Base-by-base conservation (phyloP, 53 echinoderm and acorn worm species). In the Patiria pectinifera region DNA sequence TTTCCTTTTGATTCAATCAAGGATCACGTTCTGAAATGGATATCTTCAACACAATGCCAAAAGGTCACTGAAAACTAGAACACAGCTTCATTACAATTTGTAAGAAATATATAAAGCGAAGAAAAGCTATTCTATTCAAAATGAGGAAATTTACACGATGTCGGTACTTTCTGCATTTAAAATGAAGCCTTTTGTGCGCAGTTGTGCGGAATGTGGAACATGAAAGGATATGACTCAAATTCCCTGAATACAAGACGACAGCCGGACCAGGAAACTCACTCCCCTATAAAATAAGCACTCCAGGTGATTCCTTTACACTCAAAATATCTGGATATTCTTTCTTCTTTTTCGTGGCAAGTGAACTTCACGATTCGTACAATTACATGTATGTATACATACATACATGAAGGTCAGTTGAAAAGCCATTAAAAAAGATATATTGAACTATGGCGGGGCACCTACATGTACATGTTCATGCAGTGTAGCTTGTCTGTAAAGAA, bases 141-240 rank as follows among this genome's bases (percentile, higher is more conserved):
- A 23, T 35, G 8, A 23, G 74, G 24, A 23, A 23, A 4, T n/a
- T 24, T 21, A 74, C 4, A 24, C 74, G 0, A 18, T 74, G 74
- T 23, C 74, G 4, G 74, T n/a, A 74, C 24, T 23, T 11, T 60
- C 66, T 5, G 53, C 8, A 6, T 66, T 14, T 66, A 66, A 11
- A 66, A 66, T 0, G 15, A 66, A 13, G 3, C 6, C 24, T 74
- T 74, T n/a, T 74, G 16, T 70, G 70, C 16, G 19, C 62, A 62
- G 9, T 47, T 16, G 60, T 62, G 66, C 21, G 69, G 8, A 85
- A 85, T 62, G 61, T 46, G 4, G 45, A 85, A 85, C 74, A n/a
- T 43, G 63, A 71, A 35, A 61, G 87, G 87, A 87, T 59, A 78
- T 87, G 87, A 87, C 87, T 87, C 87, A 87, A 78, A 61, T 13